A percentile compares a stretch with the other conserved stretches of the same genome.
Evolutionary conservation across 2,113 vertebrate genomes (phyloP).

Genomic region (Gasterosteus aculeatus): DNA sequence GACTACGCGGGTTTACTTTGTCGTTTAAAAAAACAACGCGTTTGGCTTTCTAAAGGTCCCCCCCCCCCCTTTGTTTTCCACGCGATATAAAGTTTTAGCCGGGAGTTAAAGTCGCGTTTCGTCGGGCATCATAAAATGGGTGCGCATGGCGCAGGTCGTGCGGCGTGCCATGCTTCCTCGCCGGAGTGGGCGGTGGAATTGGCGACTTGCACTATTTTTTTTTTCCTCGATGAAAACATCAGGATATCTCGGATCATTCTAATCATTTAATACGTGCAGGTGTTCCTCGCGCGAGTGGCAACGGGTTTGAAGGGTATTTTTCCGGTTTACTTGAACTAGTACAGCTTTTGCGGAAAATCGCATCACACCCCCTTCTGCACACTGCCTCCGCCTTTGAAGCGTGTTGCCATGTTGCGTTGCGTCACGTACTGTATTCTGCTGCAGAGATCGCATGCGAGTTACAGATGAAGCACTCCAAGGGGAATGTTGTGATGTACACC

Average conservation of each 20-base stretch:
- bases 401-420: conserved; percentile 80
- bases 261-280: rapidly evolving
- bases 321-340: conserved; percentile 34
- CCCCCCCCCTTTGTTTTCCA: not conserved
- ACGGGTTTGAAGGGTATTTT: conserved; percentile 9
- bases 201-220: conserved; percentile 57
- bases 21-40: rapidly evolving
- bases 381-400: conserved; percentile 77
- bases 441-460: conserved; percentile 66
- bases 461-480: conserved; percentile 33
- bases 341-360: conserved; percentile 63
- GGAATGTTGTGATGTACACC: not conserved
- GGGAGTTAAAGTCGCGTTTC: conserved; percentile 29
- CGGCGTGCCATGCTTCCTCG: conserved; percentile 79
- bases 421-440: conserved; percentile 78
- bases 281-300: rapidly evolving
- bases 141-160: conserved; percentile 78
- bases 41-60: conserved; percentile 5
- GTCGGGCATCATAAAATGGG: conserved; percentile 77
- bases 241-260: not conserved
- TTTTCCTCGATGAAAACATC: conserved; percentile 63
- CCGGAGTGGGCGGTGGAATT: conserved; percentile 73
- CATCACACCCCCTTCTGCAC: conserved; percentile 74
- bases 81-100: not conserved
- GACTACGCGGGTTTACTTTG: not conserved